Conservation (phyloP, 2,113 vertebrate genomes). For the Caretta caretta region DNA sequence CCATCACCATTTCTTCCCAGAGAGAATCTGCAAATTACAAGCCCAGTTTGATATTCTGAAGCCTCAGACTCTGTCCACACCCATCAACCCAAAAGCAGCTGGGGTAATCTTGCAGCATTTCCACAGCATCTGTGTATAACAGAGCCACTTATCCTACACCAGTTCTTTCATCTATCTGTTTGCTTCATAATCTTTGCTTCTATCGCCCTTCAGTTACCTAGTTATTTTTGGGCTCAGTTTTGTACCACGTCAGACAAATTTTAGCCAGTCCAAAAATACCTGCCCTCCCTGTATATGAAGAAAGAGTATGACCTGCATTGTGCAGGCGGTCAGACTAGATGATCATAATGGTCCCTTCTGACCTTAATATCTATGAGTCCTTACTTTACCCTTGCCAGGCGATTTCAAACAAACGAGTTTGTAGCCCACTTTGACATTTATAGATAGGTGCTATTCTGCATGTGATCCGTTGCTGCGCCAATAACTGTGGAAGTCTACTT, state of each 20-base stretch:
- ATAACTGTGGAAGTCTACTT: background rate
- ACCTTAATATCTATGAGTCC: no score
- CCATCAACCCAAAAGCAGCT: background rate
- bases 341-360: no score
- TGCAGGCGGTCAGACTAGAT: no score
- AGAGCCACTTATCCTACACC: background rate
- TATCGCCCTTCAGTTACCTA: background rate
- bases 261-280: background rate
- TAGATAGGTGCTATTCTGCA: background rate
- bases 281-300: background rate
- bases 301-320: background rate
- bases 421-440: background rate
- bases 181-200: background rate
- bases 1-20: background rate
- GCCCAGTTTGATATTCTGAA: background rate
- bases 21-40: background rate
- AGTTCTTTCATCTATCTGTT: background rate
- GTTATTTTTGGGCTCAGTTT: background rate
- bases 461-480: background rate
- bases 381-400: background rate
- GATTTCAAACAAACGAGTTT: background rate
- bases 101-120: constrained; percentile 1
- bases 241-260: background rate
- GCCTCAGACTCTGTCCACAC: background rate
- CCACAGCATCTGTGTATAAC: background rate